Percentiles rank a stretch among this genome's conserved stretches.
phyloP scores from a whole-genome alignment of 2,113 vertebrate genomes.

The Setophaga kirtlandii region DNA sequence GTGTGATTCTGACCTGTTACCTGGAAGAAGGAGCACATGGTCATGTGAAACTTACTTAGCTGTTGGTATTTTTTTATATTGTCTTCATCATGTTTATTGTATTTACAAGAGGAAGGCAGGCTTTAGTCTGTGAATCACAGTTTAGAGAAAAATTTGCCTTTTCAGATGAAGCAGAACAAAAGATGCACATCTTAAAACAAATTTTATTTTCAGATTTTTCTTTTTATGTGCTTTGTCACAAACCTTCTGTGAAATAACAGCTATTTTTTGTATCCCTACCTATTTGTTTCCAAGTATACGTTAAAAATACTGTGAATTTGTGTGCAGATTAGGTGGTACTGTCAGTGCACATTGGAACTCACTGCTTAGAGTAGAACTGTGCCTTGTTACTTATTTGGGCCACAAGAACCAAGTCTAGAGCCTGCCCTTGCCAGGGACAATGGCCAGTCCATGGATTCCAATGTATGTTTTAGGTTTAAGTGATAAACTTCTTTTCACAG shows the following conservation, averaged over 20 bases:
- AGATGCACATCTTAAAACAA: neutral
- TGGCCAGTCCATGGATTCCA: neutral
- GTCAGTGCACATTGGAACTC: neutral
- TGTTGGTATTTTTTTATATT: neutral
- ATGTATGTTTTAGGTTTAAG: neutral
- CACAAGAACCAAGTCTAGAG: neutral
- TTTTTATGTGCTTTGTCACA: neutral
- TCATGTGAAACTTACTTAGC: neutral
- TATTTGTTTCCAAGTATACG: neutral
- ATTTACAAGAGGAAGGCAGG: neutral
- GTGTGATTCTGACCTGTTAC: neutral
- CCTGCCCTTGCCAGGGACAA: neutral
- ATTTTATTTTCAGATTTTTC: neutral
- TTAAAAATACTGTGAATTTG: neutral
- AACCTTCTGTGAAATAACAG: neutral
- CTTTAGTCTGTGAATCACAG: neutral
- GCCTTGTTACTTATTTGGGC: neutral
- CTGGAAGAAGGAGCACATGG: neutral
- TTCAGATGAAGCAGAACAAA: neutral
- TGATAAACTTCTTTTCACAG: neutral
- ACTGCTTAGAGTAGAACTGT: neutral
- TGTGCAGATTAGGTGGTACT: neutral
- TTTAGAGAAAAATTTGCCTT: neutral
- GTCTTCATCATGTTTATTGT: neutral
- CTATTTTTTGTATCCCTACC: neutral